These are phyloP conservation scores for Danio tinwini DNA, from an alignment of 2,797 vertebrate species.

Conservation along the genomic window DNA sequence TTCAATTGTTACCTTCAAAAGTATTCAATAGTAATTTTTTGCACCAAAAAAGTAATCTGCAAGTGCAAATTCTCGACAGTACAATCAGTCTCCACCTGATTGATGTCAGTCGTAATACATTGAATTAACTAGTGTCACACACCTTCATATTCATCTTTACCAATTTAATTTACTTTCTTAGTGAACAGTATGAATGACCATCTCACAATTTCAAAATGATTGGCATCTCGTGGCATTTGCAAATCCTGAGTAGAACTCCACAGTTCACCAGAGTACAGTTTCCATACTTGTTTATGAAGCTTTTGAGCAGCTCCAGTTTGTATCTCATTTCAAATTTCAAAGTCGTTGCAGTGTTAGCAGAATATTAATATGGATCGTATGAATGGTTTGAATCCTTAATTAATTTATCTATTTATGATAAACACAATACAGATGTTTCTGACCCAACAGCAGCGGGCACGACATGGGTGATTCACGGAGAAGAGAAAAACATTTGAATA, in stretches of 20 bases:
- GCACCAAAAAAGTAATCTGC: not conserved
- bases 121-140: not conserved
- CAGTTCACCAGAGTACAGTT: conserved; percentile 49
- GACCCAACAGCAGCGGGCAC: conserved; percentile 49
- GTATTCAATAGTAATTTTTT: too few relatives aligned
- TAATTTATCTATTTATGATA: conserved; percentile 59
- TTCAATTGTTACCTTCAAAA: too few relatives aligned
- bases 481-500: conserved; percentile 67
- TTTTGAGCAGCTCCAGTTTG: conserved; percentile 48
- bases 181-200: conserved; percentile 64
- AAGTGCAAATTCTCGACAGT: not conserved
- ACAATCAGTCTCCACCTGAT: not conserved
- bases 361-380: conserved; percentile 48
- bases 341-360: conserved; percentile 24
- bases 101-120: not conserved
- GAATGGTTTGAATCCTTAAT: conserved; percentile 55
- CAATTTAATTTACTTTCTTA: conserved; percentile 14
- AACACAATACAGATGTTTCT: conserved; percentile 45
- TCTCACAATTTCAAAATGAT: conserved; percentile 60
- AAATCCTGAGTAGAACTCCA: conserved; percentile 69
- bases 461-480: conserved; percentile 62
- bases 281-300: conserved; percentile 56
- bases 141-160: not conserved
- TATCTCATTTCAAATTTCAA: conserved; percentile 57
- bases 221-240: conserved; percentile 67